Evolutionary conservation across 1,140 invertebrate species (phyloP).

Genomic region (Aphaenogaster ashmeadi): DNA sequence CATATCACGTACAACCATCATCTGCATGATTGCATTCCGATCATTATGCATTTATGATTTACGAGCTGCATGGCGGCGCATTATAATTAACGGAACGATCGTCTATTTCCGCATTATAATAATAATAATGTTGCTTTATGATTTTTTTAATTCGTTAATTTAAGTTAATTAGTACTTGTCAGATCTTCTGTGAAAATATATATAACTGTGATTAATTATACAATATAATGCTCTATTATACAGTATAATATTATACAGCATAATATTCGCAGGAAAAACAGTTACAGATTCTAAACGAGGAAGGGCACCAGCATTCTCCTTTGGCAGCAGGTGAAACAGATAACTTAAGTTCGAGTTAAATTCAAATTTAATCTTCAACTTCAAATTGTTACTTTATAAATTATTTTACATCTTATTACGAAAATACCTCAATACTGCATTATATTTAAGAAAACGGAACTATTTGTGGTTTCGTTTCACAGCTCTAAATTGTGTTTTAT

Average conservation of each 20-base stretch:
- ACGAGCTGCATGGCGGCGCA: not conserved
- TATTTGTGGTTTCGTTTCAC: not conserved
- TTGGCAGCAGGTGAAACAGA: slow-evolving; percentile 89
- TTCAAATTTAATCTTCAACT: not conserved
- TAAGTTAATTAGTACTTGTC: not conserved
- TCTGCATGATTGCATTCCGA: not conserved
- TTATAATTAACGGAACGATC: not conserved
- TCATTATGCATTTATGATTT: slow-evolving; percentile 13
- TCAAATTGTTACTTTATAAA: not conserved
- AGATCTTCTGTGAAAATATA: not conserved
- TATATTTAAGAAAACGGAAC: not conserved
- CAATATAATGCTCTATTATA: not conserved
- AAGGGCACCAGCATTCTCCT: slow-evolving; percentile 93
- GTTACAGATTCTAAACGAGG: slow-evolving; percentile 92
- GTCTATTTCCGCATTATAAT: not conserved
- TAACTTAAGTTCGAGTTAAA: not conserved
- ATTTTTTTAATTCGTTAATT: not conserved
- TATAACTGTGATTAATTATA: not conserved
- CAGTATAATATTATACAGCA: slow-evolving; percentile 35
- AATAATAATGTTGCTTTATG: slow-evolving; percentile 5
- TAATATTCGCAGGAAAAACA: slow-evolving; percentile 89
- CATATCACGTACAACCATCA: not conserved
- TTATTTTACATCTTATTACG: not conserved
- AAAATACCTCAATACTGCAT: not conserved
- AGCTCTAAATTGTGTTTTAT: not conserved